Conservation (phyloP, 2,797 vertebrate species). For the Phrynocephalus forsythii region DNA sequence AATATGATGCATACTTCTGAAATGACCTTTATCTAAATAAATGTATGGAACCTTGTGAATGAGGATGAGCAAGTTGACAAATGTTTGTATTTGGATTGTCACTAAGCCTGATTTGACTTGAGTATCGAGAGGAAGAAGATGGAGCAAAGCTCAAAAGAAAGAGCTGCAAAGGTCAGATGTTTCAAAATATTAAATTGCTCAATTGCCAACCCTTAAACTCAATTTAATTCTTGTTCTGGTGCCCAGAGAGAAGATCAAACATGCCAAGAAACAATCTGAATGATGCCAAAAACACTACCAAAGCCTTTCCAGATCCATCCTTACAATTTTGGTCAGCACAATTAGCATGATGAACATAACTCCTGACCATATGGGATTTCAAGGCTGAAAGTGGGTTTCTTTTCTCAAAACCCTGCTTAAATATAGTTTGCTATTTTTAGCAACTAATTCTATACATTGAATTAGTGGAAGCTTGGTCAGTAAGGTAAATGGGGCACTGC, state of each 20-base stretch:
- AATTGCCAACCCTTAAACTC: slow-evolving; percentile 46
- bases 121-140: slow-evolving; percentile 32
- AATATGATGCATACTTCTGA: not conserved
- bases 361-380: not conserved
- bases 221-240: slow-evolving; percentile 39
- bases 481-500: too few species aligned
- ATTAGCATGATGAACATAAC: slow-evolving; percentile 25
- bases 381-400: not conserved
- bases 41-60: slow-evolving; percentile 4
- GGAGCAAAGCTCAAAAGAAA: slow-evolving; percentile 29
- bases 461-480: too few species aligned
- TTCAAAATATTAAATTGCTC: slow-evolving; percentile 48
- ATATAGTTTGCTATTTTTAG: not conserved
- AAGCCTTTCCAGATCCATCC: slow-evolving; percentile 13
- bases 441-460: not conserved
- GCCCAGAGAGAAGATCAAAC: slow-evolving; percentile 18
- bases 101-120: not conserved
- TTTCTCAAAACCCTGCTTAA: rapidly evolving
- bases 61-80: slow-evolving; percentile 31
- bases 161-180: slow-evolving; percentile 39
- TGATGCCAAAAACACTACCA: slow-evolving; percentile 31
- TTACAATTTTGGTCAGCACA: slow-evolving; percentile 30
- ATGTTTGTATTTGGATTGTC: slow-evolving; percentile 28
- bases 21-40: not conserved
- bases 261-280: slow-evolving; percentile 32